Evolutionary conservation across 2,113 vertebrate species (phyloP).

Genomic region (Malaclemys terrapin): DNA sequence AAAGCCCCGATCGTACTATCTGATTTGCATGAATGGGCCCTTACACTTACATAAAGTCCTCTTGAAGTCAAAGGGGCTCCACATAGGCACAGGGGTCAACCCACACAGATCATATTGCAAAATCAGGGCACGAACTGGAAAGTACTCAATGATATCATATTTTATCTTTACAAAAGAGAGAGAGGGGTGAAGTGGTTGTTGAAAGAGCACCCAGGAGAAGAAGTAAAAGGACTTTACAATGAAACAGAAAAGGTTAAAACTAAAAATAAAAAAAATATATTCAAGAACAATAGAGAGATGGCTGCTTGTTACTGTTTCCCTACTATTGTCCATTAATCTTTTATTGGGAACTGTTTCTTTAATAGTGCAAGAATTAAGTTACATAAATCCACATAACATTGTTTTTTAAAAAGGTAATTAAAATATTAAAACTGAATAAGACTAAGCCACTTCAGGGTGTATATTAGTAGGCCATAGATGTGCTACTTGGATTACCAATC

Average conservation of each 20-base stretch:
- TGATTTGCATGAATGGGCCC: not conserved
- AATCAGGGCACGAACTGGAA: not conserved
- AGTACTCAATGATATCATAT: not conserved
- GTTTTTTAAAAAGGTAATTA: not conserved
- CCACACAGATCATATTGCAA: not conserved
- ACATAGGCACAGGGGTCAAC: not conserved
- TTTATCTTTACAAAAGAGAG: not conserved
- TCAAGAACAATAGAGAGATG: not conserved
- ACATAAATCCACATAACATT: not conserved
- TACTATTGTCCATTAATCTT: not conserved
- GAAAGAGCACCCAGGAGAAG: not conserved
- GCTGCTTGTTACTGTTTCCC: not conserved
- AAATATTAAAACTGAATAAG: not conserved
- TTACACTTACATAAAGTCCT: not conserved
- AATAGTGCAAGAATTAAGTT: fast-evolving
- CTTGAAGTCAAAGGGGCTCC: not conserved
- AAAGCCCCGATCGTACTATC: not conserved
- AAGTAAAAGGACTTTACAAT: not conserved
- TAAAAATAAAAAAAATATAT: not conserved
- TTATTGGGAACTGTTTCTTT: not conserved
- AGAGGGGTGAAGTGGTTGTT: not conserved
- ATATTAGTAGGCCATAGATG: not conserved
- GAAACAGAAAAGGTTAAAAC: not conserved
- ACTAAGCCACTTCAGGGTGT: not conserved
- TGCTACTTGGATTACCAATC: not conserved